Base-by-base conservation (phyloP, 2,888 invertebrate species). In the Lasioglossum marginatum region DNA sequence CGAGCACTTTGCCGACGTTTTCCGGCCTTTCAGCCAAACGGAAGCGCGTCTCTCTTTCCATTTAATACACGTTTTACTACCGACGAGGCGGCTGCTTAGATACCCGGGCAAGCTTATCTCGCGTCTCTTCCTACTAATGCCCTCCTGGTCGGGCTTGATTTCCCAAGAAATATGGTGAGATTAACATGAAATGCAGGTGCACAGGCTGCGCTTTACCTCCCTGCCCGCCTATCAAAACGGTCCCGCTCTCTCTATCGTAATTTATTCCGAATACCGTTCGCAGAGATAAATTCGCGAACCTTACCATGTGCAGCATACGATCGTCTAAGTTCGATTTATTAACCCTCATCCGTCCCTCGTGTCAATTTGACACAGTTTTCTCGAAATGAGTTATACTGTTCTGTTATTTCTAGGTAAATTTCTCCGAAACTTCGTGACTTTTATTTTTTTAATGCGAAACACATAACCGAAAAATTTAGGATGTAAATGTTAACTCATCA, bases 61-160 rank as follows among this genome's bases (percentile, higher is more conserved):
- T 86, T 85, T 86, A 86, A 86, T 31, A 66, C 66, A 14, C 66
- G 57, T 76, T 82, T 82, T 66, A 66, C 60, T 74, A 66, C 27
- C 73, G 16, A 75, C 74, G 76, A 86, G n/a, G 57, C 48, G 57
- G 70, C 70, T 73, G 48, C 80, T 76, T 82, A 73, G 60, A 79
- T 75, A 75, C 27, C 40, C 40, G 40, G 12, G 48, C 52, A 75
- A 27, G 66, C 52, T 82, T 66, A 76, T 71, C 40, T 76, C 63
- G 52, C 52, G 52, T 45, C 34, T 70, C 71, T 52, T 48, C 34
- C 16, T 23, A 14, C 52, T 76, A 72, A 79, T 57, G 63, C 63
- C 48, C 27, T 23, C 19, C 71, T 10, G 34, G 63, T 75, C 57
- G 40, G 23, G 27, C 78, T 79, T 75, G 63, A 82, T 72, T 83